A percentile compares a stretch with the other conserved stretches of the same genome.
Evolutionary conservation across 2,113 vertebrate genomes (phyloP).

Genomic region (Pungitius pungitius): DNA sequence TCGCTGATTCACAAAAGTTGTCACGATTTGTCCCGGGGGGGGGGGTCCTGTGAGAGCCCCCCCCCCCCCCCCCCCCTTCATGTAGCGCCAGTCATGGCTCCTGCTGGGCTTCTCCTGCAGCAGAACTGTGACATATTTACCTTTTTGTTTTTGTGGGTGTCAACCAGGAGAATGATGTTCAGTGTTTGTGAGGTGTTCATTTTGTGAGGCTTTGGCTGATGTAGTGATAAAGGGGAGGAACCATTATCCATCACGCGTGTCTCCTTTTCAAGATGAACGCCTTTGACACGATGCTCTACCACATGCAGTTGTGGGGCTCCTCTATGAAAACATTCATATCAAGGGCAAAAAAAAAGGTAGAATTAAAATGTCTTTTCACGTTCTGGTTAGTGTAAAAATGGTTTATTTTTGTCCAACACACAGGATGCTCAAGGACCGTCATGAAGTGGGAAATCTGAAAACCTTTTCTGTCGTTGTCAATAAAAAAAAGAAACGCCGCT

Average conservation of each 20-base stretch:
- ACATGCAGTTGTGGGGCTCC: no score
- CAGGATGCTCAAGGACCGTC: no score
- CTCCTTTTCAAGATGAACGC: no score
- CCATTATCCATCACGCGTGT: background rate
- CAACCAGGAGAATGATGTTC: slow-evolving; percentile 4
- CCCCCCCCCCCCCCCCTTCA: background rate
- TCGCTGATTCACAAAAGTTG: background rate
- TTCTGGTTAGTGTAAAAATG: no score
- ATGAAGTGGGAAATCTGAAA: no score
- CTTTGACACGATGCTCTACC: no score
- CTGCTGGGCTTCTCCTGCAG: background rate
- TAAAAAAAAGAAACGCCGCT: no score
- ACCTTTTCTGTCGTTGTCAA: no score
- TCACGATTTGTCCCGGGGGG: background rate
- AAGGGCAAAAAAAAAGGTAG: no score
- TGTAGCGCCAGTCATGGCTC: background rate
- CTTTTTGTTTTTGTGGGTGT: slow-evolving; percentile 16
- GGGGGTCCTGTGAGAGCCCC: background rate
- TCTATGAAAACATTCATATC: no score
- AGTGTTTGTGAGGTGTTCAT: slow-evolving; percentile 32
- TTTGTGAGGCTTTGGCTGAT: slow-evolving; percentile 4
- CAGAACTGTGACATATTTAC: slow-evolving; percentile 2
- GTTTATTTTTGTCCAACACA: no score
- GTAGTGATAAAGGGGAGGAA: background rate
- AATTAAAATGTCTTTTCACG: no score